Conservation (phyloP, 2,113 vertebrate genomes). For the Girardinichthys multiradiatus region DNA sequence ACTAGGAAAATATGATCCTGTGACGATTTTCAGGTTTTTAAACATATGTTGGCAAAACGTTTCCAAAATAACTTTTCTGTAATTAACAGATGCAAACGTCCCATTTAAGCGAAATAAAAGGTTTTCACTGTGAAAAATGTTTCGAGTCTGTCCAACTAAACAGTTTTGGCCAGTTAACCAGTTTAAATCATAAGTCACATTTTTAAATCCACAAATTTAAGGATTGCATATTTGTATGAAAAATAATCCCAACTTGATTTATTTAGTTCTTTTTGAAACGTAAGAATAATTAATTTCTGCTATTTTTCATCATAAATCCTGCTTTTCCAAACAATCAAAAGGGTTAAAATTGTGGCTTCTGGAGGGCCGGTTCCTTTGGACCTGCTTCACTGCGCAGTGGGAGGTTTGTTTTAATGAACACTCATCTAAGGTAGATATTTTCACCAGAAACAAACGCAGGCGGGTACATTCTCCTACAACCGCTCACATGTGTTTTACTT, state of each 20-base stretch:
- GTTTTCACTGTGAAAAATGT: neutral
- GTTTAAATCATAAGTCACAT: neutral
- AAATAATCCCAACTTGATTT: no score
- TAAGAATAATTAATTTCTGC: neutral
- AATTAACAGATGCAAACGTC: neutral
- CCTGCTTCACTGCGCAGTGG: neutral
- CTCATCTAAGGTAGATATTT: no score
- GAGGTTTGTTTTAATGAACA: neutral
- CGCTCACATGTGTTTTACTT: neutral
- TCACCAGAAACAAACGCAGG: no score
- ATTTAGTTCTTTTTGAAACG: no score
- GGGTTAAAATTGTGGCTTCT: neutral
- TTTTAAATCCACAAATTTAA: neutral
- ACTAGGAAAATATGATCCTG: neutral
- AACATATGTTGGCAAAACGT: neutral
- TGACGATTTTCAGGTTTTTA: neutral
- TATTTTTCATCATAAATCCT: neutral
- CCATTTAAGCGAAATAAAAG: neutral
- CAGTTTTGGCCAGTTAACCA: no score
- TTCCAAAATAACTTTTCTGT: neutral
- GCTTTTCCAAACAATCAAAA: neutral
- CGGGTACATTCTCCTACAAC: no score
- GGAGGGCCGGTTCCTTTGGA: slow-evolving; percentile 1
- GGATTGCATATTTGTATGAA: no score
- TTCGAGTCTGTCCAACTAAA: neutral